Evolutionary conservation across 2,113 vertebrate species (phyloP).

Genomic region (Illadopsis cleaveri): DNA sequence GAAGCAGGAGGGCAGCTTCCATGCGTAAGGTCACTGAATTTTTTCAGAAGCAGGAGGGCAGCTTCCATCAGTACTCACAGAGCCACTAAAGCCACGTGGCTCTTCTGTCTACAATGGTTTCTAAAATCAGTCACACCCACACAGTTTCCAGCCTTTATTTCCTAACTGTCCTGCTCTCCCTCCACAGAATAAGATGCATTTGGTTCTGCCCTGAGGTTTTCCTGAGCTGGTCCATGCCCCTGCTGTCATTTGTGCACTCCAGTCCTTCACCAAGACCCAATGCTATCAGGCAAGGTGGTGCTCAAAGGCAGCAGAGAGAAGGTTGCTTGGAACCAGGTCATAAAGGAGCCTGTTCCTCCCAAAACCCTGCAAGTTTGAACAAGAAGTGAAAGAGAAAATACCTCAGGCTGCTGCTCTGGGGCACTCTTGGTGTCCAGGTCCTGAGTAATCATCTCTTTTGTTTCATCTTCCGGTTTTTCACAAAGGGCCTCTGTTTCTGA

Average conservation of each 20-base stretch:
- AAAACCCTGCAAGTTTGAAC: background rate
- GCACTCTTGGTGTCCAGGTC: slow-evolving; percentile 26
- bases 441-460: slow-evolving; percentile 67
- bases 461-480: slow-evolving; percentile 88
- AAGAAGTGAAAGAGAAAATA: background rate
- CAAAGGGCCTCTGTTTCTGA: slow-evolving; percentile 92
- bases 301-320: background rate
- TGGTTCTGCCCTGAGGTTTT: background rate
- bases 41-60: background rate
- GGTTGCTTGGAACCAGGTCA: background rate
- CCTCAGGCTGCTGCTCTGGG: slow-evolving; percentile 53
- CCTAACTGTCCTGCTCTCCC: background rate
- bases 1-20: background rate
- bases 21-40: background rate
- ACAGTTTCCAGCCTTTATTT: background rate
- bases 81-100: background rate
- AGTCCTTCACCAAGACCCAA: background rate
- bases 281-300: background rate
- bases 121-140: background rate
- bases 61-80: background rate
- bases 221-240: background rate
- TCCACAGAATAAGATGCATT: background rate
- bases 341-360: background rate
- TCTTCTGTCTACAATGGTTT: background rate
- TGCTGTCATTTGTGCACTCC: background rate